phyloP scores from a whole-genome alignment of 2,113 vertebrate species.

The Oncorhynchus masou region DNA sequence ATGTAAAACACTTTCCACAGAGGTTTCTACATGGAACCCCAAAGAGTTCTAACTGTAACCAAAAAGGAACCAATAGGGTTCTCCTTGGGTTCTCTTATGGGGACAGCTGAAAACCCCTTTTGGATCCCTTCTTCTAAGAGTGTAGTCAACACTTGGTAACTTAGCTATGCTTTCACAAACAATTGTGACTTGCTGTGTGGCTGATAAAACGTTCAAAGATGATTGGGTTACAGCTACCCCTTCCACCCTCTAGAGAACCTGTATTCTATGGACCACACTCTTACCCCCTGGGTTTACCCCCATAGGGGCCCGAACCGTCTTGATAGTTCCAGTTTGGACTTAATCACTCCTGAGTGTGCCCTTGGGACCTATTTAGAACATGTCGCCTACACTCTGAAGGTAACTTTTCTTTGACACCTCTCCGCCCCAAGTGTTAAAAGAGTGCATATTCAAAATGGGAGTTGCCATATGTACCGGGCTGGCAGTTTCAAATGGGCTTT shows the following conservation, averaged over 20 bases:
- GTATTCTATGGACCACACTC: slow-evolving; percentile 44
- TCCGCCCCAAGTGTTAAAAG: slow-evolving; percentile 71
- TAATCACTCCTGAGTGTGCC: slow-evolving; percentile 54
- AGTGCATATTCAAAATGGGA: slow-evolving; percentile 64
- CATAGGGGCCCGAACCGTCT: not conserved
- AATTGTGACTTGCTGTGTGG: slow-evolving; percentile 28
- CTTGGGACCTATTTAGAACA: slow-evolving; percentile 65
- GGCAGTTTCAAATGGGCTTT: slow-evolving; percentile 64
- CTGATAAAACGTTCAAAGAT: slow-evolving; percentile 64
- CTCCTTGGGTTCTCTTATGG: too few relatives aligned
- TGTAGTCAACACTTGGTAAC: slow-evolving; percentile 46
- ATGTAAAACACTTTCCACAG: too few relatives aligned
- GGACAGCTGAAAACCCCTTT: too few relatives aligned
- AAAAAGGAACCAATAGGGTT: too few relatives aligned
- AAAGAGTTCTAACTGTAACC: not conserved
- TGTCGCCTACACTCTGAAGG: slow-evolving; percentile 43
- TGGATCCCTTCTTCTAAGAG: not conserved
- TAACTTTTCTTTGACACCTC: slow-evolving; percentile 58
- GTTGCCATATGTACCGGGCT: slow-evolving; percentile 43
- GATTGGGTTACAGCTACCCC: slow-evolving; percentile 60
- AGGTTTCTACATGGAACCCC: too few relatives aligned
- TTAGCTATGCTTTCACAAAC: slow-evolving; percentile 69
- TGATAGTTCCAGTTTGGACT: slow-evolving; percentile 46
- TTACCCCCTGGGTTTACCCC: not conserved
- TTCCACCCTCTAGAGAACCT: slow-evolving; percentile 22